Evolutionary conservation across 1,140 invertebrate genomes (phyloP), one percentile per base, ranked within the genome.

Genomic region (Olivierus martensii): DNA sequence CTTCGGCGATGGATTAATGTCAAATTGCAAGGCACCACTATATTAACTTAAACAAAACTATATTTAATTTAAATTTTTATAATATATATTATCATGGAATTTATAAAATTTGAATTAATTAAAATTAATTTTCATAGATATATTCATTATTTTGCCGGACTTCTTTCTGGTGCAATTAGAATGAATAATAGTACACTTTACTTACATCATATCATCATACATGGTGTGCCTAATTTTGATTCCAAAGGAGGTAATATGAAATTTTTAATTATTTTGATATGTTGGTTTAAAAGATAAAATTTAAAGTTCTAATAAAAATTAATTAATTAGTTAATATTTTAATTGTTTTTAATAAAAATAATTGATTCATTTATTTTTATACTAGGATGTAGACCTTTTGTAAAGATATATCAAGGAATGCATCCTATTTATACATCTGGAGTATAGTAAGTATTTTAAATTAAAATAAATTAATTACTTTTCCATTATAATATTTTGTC

Each of bases 171-270:
- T 46, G 80, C 80, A 57, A 84, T 90, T 61, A 77, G 81, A 59
- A 87, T 94, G 65, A 92, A 88, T 69, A 80, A 83, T 21, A 81
- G 81, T 34, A 83, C 88, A 9, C 70, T 94, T 3, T 88, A 84
- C 66, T 75, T 94, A 43, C 87, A 87, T 34, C 83, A 88, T 61
- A 79, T 93, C 37, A 83, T 85, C 28, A 82, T 94, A 35, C 76
- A 85, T 46, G 86, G 86, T 15, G 80, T 87, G 19, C 83, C 86
- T 10, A 73, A 82, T 35, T 87, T 85, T 65, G 81, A 84, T 59
- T 68, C 73, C 5, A 69, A 67, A n/a, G 81, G 77, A 28, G 78
- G 81, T 36, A 41, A 21, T 17, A n/a, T n/a, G 4, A 43, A 17
- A 1, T 43, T 22, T 17, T 43, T 17, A 43, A 17, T n/a, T n/a